These are phyloP conservation scores for Lagocephalus sceleratus DNA, from an alignment of 2,797 vertebrate species.

Conservation along the genomic window DNA sequence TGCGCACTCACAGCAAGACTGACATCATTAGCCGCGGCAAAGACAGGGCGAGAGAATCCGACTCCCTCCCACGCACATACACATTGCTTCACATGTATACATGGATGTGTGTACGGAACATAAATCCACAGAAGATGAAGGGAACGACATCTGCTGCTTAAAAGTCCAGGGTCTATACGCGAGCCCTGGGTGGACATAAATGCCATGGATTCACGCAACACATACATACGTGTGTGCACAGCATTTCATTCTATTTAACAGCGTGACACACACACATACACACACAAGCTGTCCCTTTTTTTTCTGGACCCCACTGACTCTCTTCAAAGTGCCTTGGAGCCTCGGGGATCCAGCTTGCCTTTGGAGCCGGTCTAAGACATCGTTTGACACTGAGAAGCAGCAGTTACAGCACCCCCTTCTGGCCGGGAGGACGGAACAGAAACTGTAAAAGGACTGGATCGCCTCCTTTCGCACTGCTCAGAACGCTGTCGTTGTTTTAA, in stretches of 20 bases:
- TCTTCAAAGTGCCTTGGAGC: conserved; percentile 96
- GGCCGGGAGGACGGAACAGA: conserved; percentile 69
- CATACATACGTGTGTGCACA: conserved; percentile 6
- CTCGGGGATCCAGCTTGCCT: conserved; percentile 79
- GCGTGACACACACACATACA: conserved; percentile 21
- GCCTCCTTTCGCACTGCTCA: conserved; percentile 67
- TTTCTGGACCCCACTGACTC: conserved; percentile 77
- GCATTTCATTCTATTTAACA: conserved; percentile 14
- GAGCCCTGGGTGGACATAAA: conserved; percentile 14
- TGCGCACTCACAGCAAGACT: conserved; percentile 20
- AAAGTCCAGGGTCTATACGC: conserved; percentile 11
- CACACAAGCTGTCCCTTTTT: conserved; percentile 38
- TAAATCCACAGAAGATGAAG: conserved; percentile 21
- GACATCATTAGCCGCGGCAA: conserved; percentile 49
- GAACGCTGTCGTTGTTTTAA: conserved; percentile 81
- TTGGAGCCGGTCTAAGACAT: conserved; percentile 81
- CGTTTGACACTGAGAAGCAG: conserved; percentile 34
- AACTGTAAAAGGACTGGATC: conserved; percentile 25
- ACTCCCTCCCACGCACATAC: conserved; percentile 17
- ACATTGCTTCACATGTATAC: conserved; percentile 49
- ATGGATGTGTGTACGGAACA: conserved; percentile 54
- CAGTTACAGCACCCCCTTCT: conserved; percentile 67
- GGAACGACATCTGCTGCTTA: conserved; percentile 29
- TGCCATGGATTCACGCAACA: conserved; percentile 8
- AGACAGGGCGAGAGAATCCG: conserved; percentile 29